Conservation (phyloP, 2,888 invertebrate species). For the Lasioglossum vierecki region DNA sequence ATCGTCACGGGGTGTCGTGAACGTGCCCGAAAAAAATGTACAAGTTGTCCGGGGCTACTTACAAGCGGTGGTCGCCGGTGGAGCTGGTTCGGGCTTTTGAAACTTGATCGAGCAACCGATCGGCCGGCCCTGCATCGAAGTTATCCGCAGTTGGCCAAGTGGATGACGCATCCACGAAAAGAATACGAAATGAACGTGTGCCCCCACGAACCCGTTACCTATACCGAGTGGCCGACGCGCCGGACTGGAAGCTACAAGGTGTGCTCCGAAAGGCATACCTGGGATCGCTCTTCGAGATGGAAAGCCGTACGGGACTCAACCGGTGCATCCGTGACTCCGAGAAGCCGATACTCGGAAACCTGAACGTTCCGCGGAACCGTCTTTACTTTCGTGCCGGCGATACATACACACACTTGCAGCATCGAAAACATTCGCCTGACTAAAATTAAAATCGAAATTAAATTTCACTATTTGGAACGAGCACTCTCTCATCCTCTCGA, state of each 20-base stretch:
- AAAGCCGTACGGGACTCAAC: neutral
- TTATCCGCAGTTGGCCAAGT: slow-evolving; percentile 66
- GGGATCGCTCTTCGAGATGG: slow-evolving; percentile 7
- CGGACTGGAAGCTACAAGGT: slow-evolving; percentile 46
- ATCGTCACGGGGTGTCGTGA: slow-evolving; percentile 42
- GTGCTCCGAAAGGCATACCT: slow-evolving; percentile 25
- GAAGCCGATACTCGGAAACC: neutral
- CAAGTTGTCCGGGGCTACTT: slow-evolving; percentile 49
- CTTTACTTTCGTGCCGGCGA: neutral
- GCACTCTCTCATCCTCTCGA: neutral
- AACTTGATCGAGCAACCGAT: slow-evolving; percentile 68
- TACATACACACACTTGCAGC: neutral
- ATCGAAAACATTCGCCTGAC: neutral
- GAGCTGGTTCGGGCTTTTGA: slow-evolving; percentile 56
- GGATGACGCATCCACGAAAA: slow-evolving; percentile 80
- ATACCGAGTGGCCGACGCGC: slow-evolving; percentile 45
- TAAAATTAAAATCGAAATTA: neutral
- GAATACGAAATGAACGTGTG: slow-evolving; percentile 79
- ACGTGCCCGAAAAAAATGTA: slow-evolving; percentile 38
- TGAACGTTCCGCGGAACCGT: neutral
- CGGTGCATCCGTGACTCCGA: neutral
- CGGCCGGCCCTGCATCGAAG: slow-evolving; percentile 52
- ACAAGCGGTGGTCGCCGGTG: slow-evolving; percentile 38
- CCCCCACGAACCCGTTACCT: slow-evolving; percentile 72
- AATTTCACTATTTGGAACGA: neutral